These are phyloP conservation scores for Cephalophus harveyi DNA, from an alignment of 2,113 vertebrate species.

Conservation along the genomic window DNA sequence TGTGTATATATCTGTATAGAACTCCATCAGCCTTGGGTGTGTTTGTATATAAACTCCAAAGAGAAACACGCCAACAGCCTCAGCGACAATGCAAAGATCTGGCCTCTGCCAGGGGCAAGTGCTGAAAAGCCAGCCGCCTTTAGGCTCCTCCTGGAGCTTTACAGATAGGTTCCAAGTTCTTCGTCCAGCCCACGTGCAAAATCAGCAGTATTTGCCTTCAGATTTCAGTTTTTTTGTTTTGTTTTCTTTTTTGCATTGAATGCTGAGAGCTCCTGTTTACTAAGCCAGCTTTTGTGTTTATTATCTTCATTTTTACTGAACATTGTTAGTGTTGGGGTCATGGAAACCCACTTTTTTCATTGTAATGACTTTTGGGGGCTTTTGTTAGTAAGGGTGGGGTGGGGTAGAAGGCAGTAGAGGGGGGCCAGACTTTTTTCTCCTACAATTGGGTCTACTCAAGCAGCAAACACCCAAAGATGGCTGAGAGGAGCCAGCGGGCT, in stretches of 20 bases:
- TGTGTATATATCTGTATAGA: slow-evolving; percentile 70
- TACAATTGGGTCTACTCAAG: not conserved
- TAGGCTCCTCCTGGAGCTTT: not conserved
- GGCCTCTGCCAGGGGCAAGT: not conserved
- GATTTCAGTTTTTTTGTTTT: slow-evolving; percentile 24
- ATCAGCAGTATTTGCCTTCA: slow-evolving; percentile 45
- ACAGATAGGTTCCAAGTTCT: not conserved
- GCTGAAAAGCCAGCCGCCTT: not conserved
- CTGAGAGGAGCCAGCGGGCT: not conserved
- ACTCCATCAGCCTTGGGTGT: slow-evolving; percentile 54
- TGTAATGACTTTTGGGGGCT: slow-evolving; percentile 64
- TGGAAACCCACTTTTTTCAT: slow-evolving; percentile 62
- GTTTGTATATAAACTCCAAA: slow-evolving; percentile 69
- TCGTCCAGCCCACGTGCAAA: not conserved
- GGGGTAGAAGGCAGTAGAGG: not conserved
- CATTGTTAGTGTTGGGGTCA: slow-evolving; percentile 67
- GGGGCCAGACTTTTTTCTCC: slow-evolving; percentile 9
- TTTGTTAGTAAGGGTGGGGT: slow-evolving; percentile 55
- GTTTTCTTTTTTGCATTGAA: slow-evolving; percentile 55
- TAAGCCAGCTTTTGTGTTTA: slow-evolving; percentile 73
- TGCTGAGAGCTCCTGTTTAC: slow-evolving; percentile 73
- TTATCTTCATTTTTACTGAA: slow-evolving; percentile 71
- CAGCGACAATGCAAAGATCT: slow-evolving; percentile 35
- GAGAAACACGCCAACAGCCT: slow-evolving; percentile 55
- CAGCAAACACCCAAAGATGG: not conserved